Evolutionary conservation across 2,888 invertebrate species (phyloP).

Genomic region (Spisula subtruncata): DNA sequence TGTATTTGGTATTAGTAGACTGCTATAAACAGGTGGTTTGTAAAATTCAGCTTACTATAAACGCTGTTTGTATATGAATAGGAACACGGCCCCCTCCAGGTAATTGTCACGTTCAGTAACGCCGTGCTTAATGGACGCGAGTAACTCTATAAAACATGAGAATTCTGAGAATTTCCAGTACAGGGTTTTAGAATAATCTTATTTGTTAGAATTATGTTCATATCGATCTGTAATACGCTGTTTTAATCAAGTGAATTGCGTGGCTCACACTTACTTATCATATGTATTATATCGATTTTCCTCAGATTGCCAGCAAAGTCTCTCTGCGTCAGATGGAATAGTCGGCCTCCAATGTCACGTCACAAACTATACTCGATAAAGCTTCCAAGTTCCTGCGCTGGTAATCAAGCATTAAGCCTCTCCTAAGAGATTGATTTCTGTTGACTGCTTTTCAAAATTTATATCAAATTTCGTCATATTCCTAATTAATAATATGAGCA

Average conservation of each 20-base stretch:
- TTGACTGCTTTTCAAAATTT: constrained; percentile 58
- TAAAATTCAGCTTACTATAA: background rate
- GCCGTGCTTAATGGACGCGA: too few relatives aligned
- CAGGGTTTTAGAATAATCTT: constrained; percentile 36
- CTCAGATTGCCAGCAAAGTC: constrained; percentile 34
- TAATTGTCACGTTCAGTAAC: too few relatives aligned
- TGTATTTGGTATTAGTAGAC: background rate
- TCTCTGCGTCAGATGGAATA: constrained; percentile 27
- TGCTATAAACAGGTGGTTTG: background rate
- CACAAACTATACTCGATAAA: constrained; percentile 42
- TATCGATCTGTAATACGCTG: constrained; percentile 37
- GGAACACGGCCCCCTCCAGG: too few relatives aligned
- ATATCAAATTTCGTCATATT: constrained; percentile 65
- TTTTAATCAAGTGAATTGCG: constrained; percentile 48
- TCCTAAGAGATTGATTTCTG: constrained; percentile 57
- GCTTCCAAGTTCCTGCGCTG: constrained; percentile 47
- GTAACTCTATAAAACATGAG: too few relatives aligned
- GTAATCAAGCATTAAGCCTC: constrained; percentile 49
- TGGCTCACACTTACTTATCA: constrained; percentile 32
- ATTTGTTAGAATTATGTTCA: constrained; percentile 47
- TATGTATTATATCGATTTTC: constrained; percentile 48
- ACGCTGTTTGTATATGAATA: too few relatives aligned
- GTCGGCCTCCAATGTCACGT: constrained; percentile 39
- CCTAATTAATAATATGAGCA: constrained; percentile 56
- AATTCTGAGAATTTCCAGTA: background rate